Evolutionary conservation across 1,140 invertebrate genomes (phyloP), one percentile per base, ranked within the genome.

Genomic region (Drosophila funebris): DNA sequence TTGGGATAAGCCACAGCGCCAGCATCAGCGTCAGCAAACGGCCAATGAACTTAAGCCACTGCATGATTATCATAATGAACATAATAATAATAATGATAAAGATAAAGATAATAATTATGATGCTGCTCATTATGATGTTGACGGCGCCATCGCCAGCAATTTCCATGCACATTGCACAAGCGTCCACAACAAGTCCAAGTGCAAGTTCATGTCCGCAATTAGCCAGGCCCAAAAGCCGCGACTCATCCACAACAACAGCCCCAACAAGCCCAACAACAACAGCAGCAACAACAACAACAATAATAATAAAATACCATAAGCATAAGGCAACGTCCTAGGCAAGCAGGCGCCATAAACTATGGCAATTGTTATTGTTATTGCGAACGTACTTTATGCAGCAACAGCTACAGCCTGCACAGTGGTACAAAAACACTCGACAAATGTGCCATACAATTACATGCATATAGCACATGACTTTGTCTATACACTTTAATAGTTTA

Each of bases 311-410:
- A n/a, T n/a, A n/a, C n/a, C n/a, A n/a, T n/a, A 7, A 13, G n/a
- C 46, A 39, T 16, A 66, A 48, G 64, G 44, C 46, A 52, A 52
- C 46, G 56, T 61, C 16, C 39, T 20, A 18, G 29, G 33, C 46
- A 48, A 27, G 2, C 54, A 24, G 57, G 50, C 41, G 67, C 67
- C 73, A 58, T 84, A 63, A 79, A 79, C 76, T 73, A 63, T 75
- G 76, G 80, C 64, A 75, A 71, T 71, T 62, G 57, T 53, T 53
- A 81, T 82, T 62, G 66, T 73, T 57, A 72, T 64, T 57, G 66
- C 56, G 41, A 57, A 3, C 36, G 39, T 36, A 46, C 24, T 64
- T 54, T 14, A 29, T 50, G 41, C 16, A 16, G 14, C 27, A 31
- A 16, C 36, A n/a, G 14, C 27, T 20, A 16, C 36, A n/a, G n/a